Evolutionary conservation across 1,140 invertebrate genomes (phyloP).

Genomic region (Philotrypesis tridentata): DNA sequence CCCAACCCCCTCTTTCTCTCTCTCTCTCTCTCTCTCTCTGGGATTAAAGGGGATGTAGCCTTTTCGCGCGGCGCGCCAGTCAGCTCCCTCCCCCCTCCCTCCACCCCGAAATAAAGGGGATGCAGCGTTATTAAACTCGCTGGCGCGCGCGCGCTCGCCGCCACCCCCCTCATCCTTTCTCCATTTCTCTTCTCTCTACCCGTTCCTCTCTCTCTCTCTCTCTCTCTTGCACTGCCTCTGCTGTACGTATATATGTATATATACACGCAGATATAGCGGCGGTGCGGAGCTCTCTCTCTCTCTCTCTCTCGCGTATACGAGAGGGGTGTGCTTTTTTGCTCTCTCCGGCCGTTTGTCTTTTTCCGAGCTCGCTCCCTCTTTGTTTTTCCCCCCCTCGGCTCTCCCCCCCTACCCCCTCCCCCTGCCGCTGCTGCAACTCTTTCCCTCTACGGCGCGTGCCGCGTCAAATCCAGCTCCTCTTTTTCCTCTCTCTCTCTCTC

Average conservation of each 20-base stretch:
- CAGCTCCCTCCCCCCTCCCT: no score
- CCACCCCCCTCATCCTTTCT: conserved; percentile 49
- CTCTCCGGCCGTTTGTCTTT: conserved; percentile 39
- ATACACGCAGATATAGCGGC: background rate
- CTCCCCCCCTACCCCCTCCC: no score
- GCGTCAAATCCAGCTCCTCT: conserved; percentile 35
- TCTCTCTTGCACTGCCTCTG: conserved; percentile 29
- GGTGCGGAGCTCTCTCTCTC: no score
- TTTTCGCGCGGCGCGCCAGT: conserved; percentile 51
- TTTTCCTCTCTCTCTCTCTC: background rate
- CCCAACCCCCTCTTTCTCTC: conserved; percentile 51
- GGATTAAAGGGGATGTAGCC: conserved; percentile 69
- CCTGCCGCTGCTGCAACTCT: conserved; percentile 5
- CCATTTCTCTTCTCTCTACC: conserved; percentile 30
- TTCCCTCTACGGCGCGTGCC: conserved; percentile 34
- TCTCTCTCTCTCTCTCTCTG: conserved; percentile 57
- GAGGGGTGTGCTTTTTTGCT: background rate
- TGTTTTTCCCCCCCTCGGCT: conserved; percentile 47
- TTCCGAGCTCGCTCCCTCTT: conserved; percentile 23
- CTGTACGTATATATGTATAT: no score
- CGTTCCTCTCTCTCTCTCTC: conserved; percentile 31
- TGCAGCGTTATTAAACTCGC: conserved; percentile 65
- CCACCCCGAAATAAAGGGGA: conserved; percentile 70
- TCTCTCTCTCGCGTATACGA: no score
- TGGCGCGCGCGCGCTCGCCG: no score